These are phyloP conservation scores for Eurosta solidaginis DNA, from an alignment of 1,140 invertebrate species.

Conservation along the genomic window DNA sequence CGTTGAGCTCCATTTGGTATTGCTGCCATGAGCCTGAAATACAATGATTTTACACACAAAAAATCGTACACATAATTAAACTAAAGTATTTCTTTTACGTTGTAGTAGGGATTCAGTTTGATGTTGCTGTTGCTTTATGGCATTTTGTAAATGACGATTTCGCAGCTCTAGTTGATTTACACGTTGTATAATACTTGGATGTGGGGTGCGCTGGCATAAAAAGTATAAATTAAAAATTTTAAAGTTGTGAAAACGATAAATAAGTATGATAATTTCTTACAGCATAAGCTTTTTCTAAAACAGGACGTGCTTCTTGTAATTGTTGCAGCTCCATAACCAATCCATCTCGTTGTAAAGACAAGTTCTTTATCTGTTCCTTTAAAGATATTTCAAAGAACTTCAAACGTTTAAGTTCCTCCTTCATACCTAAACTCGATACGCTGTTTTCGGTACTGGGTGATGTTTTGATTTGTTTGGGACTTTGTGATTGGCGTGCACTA, in stretches of 20 bases:
- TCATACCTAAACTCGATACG: constrained; percentile 38
- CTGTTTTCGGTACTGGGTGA: constrained; percentile 30
- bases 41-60: background rate
- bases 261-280: constrained; percentile 39
- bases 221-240: background rate
- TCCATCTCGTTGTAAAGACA: constrained; percentile 61
- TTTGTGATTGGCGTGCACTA: constrained; percentile 30
- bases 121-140: constrained; percentile 68
- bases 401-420: constrained; percentile 59
- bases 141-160: constrained; percentile 66
- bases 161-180: constrained; percentile 64
- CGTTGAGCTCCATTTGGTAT: constrained; percentile 66
- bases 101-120: constrained; percentile 69
- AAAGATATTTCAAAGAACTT: constrained; percentile 60
- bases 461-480: background rate
- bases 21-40: constrained; percentile 67
- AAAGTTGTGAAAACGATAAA: background rate
- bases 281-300: constrained; percentile 58
- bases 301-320: constrained; percentile 60
- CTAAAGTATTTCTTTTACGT: constrained; percentile 62
- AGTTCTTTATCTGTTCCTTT: constrained; percentile 60
- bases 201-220: constrained; percentile 48
- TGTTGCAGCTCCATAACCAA: constrained; percentile 62
- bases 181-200: constrained; percentile 56
- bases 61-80: background rate